Base-by-base conservation (phyloP, 2,888 invertebrate genomes). In the Brenthis daphne region DNA sequence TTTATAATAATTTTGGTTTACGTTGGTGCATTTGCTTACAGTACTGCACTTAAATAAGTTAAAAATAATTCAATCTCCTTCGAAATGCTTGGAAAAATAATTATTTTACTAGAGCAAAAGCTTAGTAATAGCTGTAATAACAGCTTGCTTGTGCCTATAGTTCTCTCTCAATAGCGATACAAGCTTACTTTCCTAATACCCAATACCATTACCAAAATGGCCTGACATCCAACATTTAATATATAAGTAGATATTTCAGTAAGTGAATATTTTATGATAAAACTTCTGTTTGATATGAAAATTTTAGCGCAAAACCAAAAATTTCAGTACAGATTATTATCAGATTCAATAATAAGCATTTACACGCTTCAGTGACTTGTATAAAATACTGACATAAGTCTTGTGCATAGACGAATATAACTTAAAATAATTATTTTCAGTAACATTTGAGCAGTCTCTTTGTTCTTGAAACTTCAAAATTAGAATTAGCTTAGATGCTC, bases 131-230 rank as follows among this genome's bases (percentile, higher is more conserved):
- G 20, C 37, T 53, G 63, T 53, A 43, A 53, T 51, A 53, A 33
- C 43, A 43, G 20, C 20, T 20, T 13, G n/a, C n/a, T 60, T 50
- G 8, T 60, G 58, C n/a, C 14, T 53, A 16, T 43, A 63, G 53
- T 14, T 54, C n/a, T 53, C 37, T 37, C 33, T 50, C 48, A 43
- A 1, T n/a, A 14, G 63, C 54, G 53, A 54, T 53, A 53, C 16
- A 24, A 63, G 43, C 43, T 53, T 43, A 53, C 43, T 63, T 33
- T 65, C 11, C 14, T 57, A 57, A 65, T 57, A 65, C 57, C 57
- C 57, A 51, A 65, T 57, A 50, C 51, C 33, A 53, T 63, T 53
- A 63, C 43, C n/a, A 57, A 20, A 37, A 57, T 65, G 16, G 37
- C 6, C 29, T 33, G 50, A 50, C 57, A 12, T 33, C 11, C 33